Percentiles rank a stretch among this genome's conserved stretches.
These are phyloP conservation scores for Glossosoma conforme DNA, from an alignment of 1,140 invertebrate species.

Conservation along the genomic window DNA sequence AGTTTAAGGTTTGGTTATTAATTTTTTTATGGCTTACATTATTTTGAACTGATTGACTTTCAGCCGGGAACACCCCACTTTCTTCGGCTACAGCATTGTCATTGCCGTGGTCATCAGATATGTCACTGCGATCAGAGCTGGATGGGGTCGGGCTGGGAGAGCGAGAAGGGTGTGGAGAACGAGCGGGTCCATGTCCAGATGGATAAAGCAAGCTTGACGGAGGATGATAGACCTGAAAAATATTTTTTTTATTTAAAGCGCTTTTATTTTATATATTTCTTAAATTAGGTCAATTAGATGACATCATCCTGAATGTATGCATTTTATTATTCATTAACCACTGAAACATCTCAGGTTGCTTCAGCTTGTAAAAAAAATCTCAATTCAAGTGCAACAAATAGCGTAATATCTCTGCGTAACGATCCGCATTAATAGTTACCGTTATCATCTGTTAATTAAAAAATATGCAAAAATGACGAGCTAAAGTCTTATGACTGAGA, in stretches of 20 bases:
- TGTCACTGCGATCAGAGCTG: constrained; percentile 27
- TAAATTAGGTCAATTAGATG: background rate
- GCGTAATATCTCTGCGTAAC: too few relatives aligned
- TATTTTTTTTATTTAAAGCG: constrained; percentile 1
- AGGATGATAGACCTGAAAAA: constrained; percentile 38
- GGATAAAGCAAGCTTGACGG: constrained; percentile 65
- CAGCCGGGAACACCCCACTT: background rate
- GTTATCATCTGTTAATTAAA: too few relatives aligned
- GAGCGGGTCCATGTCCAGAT: constrained; percentile 50
- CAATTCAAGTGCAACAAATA: too few relatives aligned
- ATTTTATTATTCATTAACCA: background rate
- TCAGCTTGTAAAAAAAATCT: too few relatives aligned
- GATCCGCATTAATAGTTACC: too few relatives aligned
- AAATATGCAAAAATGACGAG: too few relatives aligned
- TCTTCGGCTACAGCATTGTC: constrained; percentile 16
- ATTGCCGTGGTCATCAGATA: constrained; percentile 21
- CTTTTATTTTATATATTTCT: background rate
- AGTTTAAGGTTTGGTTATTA: too few relatives aligned
- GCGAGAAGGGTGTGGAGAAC: constrained; percentile 59
- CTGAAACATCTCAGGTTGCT: too few relatives aligned
- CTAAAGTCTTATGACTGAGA: too few relatives aligned
- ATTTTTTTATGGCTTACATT: constrained; percentile 29
- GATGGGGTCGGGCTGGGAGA: constrained; percentile 39
- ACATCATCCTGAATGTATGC: too few relatives aligned
- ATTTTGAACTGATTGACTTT: constrained; percentile 24